phyloP scores from a whole-genome alignment of 2,797 vertebrate species.

The Myripristis murdjan region DNA sequence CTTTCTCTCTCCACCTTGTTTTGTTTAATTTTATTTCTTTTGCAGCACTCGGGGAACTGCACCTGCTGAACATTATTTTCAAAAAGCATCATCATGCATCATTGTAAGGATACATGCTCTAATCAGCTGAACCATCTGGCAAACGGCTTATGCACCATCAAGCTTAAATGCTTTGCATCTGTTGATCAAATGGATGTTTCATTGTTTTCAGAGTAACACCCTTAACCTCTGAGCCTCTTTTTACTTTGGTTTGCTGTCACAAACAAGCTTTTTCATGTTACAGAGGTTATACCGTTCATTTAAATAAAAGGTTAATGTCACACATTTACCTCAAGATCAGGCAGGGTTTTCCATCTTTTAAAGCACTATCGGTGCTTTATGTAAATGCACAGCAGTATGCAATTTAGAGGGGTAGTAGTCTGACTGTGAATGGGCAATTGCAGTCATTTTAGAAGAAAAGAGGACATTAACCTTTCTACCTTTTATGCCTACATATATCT shows the following conservation, averaged over 20 bases:
- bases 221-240: conserved; percentile 83
- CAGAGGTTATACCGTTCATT: conserved; percentile 67
- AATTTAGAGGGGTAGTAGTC: conserved; percentile 27
- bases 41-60: conserved; percentile 73
- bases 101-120: conserved; percentile 83
- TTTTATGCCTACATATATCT: conserved; percentile 36
- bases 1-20: conserved; percentile 41
- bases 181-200: conserved; percentile 84
- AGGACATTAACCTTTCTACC: conserved; percentile 53
- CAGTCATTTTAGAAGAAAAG: conserved; percentile 49
- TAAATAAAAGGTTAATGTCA: conserved; percentile 60
- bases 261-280: conserved; percentile 48
- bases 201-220: conserved; percentile 83
- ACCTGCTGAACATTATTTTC: conserved; percentile 86
- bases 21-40: conserved; percentile 78
- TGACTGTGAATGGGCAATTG: conserved; percentile 27
- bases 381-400: conserved; percentile 44
- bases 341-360: conserved; percentile 30
- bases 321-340: conserved; percentile 49
- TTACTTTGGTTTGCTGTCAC: conserved; percentile 52
- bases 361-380: conserved; percentile 49
- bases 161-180: conserved; percentile 87
- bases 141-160: conserved; percentile 83
- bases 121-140: conserved; percentile 88
- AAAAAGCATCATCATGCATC: conserved; percentile 86